These are phyloP conservation scores for Volucella zonaria DNA, from an alignment of 2,888 invertebrate species.

Conservation along the genomic window DNA sequence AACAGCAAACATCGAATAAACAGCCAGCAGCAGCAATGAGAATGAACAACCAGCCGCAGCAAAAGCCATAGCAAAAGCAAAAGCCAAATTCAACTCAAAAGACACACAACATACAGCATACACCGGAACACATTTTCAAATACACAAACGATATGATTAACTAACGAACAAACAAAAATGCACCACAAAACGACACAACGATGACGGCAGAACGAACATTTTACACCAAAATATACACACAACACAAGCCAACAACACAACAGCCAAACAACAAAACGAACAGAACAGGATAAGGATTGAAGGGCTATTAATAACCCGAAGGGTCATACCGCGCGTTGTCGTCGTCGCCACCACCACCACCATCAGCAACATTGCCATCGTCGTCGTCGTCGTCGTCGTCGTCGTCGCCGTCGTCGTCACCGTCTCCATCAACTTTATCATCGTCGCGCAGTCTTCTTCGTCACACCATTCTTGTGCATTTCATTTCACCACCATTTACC, in stretches of 20 bases:
- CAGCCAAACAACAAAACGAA: slow-evolving; percentile 57
- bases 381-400: slow-evolving; percentile 9
- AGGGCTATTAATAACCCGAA: slow-evolving; percentile 74
- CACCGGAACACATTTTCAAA: slow-evolving; percentile 74
- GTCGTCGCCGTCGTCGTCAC: slow-evolving; percentile 42
- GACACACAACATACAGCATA: slow-evolving; percentile 50
- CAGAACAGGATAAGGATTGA: slow-evolving; percentile 74
- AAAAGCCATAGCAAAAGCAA: slow-evolving; percentile 24
- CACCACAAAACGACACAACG: slow-evolving; percentile 74
- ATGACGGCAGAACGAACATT: slow-evolving; percentile 74
- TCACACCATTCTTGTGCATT: slow-evolving; percentile 73
- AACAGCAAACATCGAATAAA: slow-evolving; percentile 41
- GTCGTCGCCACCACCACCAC: neutral
- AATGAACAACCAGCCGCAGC: slow-evolving; percentile 11
- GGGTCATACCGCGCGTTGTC: slow-evolving; percentile 72
- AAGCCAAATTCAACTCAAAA: slow-evolving; percentile 20
- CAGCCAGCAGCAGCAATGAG: slow-evolving; percentile 30
- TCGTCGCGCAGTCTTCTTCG: slow-evolving; percentile 41
- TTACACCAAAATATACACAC: slow-evolving; percentile 74
- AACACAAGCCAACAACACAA: slow-evolving; percentile 60
- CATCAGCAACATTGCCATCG: neutral
- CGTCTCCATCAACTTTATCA: neutral
- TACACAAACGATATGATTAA: slow-evolving; percentile 74
- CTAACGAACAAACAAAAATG: slow-evolving; percentile 74
- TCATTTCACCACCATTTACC: slow-evolving; percentile 71